Evolutionary conservation across 2,797 vertebrate species (phyloP).

Genomic region (Odontamblyopus lacepedii): DNA sequence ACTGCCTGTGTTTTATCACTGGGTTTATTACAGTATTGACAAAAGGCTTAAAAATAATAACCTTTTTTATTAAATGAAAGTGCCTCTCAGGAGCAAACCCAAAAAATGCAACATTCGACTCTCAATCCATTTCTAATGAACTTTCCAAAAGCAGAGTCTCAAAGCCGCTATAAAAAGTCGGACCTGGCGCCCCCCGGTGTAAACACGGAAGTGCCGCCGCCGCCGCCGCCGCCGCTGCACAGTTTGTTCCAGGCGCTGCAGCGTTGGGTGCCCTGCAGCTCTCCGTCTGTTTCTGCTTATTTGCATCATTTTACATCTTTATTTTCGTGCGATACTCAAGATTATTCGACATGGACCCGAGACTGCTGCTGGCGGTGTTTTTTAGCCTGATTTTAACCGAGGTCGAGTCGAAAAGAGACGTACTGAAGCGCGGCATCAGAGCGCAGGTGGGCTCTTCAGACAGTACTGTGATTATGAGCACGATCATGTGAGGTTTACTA

Average conservation of each 20-base stretch:
- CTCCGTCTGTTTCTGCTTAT: too few species aligned
- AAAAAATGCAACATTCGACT: too few species aligned
- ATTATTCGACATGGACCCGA: slow-evolving; percentile 14
- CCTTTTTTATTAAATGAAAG: neutral
- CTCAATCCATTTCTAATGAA: too few species aligned
- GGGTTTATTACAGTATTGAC: too few species aligned
- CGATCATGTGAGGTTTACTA: too few species aligned
- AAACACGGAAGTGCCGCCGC: slow-evolving; percentile 3
- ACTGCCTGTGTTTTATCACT: too few species aligned
- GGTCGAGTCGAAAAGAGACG: neutral
- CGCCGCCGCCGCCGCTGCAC: too few species aligned
- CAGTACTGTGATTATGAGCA: too few species aligned
- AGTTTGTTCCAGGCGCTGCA: neutral
- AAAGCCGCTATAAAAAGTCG: neutral
- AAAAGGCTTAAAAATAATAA: too few species aligned
- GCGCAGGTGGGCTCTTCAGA: slow-evolving; percentile 26
- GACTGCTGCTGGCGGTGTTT: fast-evolving
- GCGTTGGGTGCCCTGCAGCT: too few species aligned
- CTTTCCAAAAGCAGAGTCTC: neutral
- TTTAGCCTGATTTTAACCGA: slow-evolving; percentile 1
- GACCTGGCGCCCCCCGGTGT: neutral
- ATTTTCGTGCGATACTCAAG: neutral
- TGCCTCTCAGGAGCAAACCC: neutral
- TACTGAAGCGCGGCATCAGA: neutral
- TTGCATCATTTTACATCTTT: neutral